Conservation (phyloP, 37 sponge, comb jelly and placozoan genomes). For the Aplysina aerophoba region DNA sequence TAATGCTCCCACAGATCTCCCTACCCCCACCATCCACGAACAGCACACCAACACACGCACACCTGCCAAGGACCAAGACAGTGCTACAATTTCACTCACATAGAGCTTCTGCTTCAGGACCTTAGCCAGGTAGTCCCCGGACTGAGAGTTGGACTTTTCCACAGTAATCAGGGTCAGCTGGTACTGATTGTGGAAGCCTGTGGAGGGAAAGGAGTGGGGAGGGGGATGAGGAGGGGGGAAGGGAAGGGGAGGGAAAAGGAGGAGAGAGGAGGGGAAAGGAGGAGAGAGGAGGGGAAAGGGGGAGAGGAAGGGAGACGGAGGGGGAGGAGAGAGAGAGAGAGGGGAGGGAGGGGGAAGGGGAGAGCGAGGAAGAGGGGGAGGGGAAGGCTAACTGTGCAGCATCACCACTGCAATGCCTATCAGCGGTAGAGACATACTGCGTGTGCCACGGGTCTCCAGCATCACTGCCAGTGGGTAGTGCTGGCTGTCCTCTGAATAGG, state of each 20-base stretch:
- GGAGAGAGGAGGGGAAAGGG: too few relatives aligned
- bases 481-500: background rate
- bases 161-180: constrained; percentile 4
- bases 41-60: background rate
- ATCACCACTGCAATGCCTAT: background rate
- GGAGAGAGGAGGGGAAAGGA: background rate
- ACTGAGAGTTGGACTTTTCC: constrained; percentile 13
- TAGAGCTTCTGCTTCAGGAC: constrained; percentile 64
- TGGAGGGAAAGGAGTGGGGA: background rate
- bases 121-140: constrained; percentile 45
- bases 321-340: background rate
- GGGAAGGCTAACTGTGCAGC: constrained; percentile 5
- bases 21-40: background rate
- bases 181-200: constrained; percentile 1
- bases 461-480: background rate
- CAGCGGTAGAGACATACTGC: background rate
- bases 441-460: background rate
- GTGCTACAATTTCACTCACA: constrained; percentile 1
- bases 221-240: background rate
- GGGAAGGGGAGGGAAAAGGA: background rate
- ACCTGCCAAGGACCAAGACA: background rate
- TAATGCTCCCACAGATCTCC: background rate
- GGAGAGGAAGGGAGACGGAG: too few relatives aligned
- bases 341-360: background rate
- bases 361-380: background rate